Conservation (phyloP, 2,113 vertebrate species). For the Sturnus vulgaris region DNA sequence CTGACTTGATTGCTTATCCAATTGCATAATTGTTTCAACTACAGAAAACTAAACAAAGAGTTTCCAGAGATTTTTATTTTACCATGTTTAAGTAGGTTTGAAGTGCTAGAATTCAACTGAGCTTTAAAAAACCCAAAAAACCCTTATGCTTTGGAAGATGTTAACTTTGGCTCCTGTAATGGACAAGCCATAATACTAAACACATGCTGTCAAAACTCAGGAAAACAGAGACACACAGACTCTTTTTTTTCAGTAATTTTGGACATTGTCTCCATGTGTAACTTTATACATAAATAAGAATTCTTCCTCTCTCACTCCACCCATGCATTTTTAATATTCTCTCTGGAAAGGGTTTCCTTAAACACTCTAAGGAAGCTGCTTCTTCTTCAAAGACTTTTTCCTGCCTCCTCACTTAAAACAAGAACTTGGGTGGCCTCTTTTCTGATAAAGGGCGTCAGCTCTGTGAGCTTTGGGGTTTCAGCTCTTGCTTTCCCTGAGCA, state of each 20-base stretch:
- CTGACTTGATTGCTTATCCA: neutral
- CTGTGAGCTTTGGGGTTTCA: conserved; percentile 14
- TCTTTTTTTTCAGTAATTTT: conserved; percentile 21
- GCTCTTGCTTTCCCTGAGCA: neutral
- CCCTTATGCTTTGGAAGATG: conserved; percentile 13
- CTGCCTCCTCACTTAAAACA: neutral
- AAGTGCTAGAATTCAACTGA: neutral
- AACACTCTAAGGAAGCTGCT: conserved; percentile 17
- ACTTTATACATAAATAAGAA: conserved; percentile 60
- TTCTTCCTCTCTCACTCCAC: conserved; percentile 42
- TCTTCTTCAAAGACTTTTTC: neutral
- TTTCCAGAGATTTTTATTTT: neutral
- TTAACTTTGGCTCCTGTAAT: conserved; percentile 41
- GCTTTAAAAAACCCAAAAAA: neutral
- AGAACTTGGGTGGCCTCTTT: conserved; percentile 44
- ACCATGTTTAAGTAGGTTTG: neutral
- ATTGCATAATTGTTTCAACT: conserved; percentile 2
- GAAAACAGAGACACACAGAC: conserved; percentile 42
- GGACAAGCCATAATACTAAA: conserved; percentile 42
- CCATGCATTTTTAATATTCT: conserved; percentile 34
- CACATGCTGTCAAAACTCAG: conserved; percentile 44
- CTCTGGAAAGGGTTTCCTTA: conserved; percentile 27
- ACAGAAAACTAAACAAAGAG: neutral
- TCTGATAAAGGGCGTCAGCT: conserved; percentile 2
- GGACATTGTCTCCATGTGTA: conserved; percentile 32